Percentiles rank a stretch among this genome's conserved stretches.
Conservation (phyloP, 37 sponge, comb jelly and placozoan genomes). For the Petrosia ficiformis region DNA sequence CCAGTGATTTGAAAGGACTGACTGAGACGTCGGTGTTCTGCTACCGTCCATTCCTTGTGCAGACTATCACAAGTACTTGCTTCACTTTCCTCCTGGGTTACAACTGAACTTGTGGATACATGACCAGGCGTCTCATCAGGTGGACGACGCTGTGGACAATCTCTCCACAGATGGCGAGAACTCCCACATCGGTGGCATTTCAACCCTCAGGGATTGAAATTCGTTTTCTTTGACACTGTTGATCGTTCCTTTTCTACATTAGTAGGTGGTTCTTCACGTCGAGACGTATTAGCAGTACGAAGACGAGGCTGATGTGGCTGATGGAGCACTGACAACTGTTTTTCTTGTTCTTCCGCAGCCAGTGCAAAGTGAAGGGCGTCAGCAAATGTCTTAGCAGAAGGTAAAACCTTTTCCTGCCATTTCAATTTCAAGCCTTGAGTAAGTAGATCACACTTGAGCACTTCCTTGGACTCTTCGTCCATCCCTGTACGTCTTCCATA, state of each 20-base stretch:
- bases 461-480: slow-evolving; percentile 2
- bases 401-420: slow-evolving; percentile 41
- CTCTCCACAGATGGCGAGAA: slow-evolving; percentile 3
- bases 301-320: background rate
- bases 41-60: slow-evolving; percentile 17
- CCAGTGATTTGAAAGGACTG: background rate
- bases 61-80: slow-evolving; percentile 3
- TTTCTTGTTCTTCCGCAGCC: slow-evolving; percentile 30
- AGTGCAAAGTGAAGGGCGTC: slow-evolving; percentile 30
- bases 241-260: background rate
- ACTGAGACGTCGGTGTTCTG: slow-evolving; percentile 4
- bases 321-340: slow-evolving; percentile 16
- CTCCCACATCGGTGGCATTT: background rate
- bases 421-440: slow-evolving; percentile 24
- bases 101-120: slow-evolving; percentile 10
- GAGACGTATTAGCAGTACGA: background rate
- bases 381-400: slow-evolving; percentile 20
- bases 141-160: background rate
- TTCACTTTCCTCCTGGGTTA: background rate
- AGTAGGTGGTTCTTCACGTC: background rate
- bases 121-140: slow-evolving; percentile 9
- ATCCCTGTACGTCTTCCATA: slow-evolving; percentile 24
- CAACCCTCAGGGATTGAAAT: background rate
- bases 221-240: background rate
- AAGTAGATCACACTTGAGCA: slow-evolving; percentile 26